Conservation (phyloP, 2,797 vertebrate species). For the Oophaga sylvatica region DNA sequence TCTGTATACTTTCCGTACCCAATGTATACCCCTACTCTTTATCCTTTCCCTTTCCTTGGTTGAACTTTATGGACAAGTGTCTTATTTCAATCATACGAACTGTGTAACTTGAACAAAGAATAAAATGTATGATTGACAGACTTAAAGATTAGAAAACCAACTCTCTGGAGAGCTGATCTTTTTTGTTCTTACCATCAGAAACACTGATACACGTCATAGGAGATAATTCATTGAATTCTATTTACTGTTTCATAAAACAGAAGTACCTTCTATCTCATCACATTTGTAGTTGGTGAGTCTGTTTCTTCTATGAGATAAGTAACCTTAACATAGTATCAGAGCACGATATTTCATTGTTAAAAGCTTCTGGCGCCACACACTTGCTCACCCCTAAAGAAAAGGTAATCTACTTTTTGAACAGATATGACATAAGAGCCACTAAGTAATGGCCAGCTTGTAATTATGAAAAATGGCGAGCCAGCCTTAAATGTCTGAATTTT, state of each 20-base stretch:
- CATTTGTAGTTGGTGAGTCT: constrained; percentile 5
- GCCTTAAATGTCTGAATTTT: constrained; percentile 4
- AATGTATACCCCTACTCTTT: too few relatives aligned
- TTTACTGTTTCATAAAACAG: constrained; percentile 22
- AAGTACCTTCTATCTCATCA: constrained; percentile 15
- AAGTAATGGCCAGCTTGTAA: neutral
- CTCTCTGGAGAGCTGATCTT: neutral
- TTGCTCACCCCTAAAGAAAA: constrained; percentile 17
- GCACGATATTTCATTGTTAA: constrained; percentile 21
- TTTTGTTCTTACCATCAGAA: neutral
- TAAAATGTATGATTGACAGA: neutral
- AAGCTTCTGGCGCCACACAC: neutral
- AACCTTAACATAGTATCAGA: neutral
- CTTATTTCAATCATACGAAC: too few relatives aligned
- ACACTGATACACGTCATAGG: neutral
- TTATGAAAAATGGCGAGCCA: constrained; percentile 6
- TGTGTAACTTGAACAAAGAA: neutral
- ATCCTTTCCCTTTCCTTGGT: too few relatives aligned
- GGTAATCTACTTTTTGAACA: constrained; percentile 7
- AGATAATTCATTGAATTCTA: neutral
- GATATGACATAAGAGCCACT: constrained; percentile 5
- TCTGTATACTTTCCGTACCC: too few relatives aligned
- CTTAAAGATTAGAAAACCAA: neutral
- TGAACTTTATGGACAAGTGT: too few relatives aligned
- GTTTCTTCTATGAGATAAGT: constrained; percentile 26